Base-by-base conservation (phyloP, 1,140 invertebrate species). In the Hermatobates lingyangjiaoensis region DNA sequence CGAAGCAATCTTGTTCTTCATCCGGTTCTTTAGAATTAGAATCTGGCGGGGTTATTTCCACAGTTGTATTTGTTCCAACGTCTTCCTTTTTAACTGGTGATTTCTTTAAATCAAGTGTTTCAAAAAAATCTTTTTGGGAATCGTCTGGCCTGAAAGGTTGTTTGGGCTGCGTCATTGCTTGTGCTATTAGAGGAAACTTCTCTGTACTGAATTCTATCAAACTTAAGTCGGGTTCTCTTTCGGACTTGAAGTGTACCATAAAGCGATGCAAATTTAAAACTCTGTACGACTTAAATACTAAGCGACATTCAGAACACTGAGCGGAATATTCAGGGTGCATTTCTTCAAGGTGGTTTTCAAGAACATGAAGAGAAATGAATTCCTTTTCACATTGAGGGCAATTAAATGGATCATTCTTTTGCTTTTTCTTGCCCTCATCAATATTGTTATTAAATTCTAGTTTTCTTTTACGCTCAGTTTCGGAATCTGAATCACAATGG, bases 1-100 rank as follows among this genome's bases (percentile, higher is more conserved):
- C 79, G 57, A 86, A 87, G 23, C 76, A 74, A 57, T 88, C 83
- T 62, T 87, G 83, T 1, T 77, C 74, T 61, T 86, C 84, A 61
- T 87, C 83, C 14, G 21, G 45, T 46, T 49, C 52, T 26, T 49
- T 48, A 45, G 46, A 45, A 18, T 38, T 50, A 3, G 54, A 50
- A 44, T 56, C 56, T 48, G 56, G 38, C 3, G 60, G 56, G 12
- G 62, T 58, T n/a, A 59, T 52, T 15, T 58, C 56, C 27, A 53
- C 30, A 26, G 39, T 18, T 5, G 14, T 42, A 20, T 42, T 42
- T 34, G 30, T 34, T 34, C 7, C n/a, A 34, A 34, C n/a, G 30
- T 34, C 30, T 42, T 42, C 39, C 21, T 42, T 42, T 18, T 42
- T 42, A 42, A 42, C 39, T 5, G 39, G 39, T 18, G 39, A 42